phyloP scores from a whole-genome alignment of 2,797 vertebrate genomes.

The Mionectes olivaceus region DNA sequence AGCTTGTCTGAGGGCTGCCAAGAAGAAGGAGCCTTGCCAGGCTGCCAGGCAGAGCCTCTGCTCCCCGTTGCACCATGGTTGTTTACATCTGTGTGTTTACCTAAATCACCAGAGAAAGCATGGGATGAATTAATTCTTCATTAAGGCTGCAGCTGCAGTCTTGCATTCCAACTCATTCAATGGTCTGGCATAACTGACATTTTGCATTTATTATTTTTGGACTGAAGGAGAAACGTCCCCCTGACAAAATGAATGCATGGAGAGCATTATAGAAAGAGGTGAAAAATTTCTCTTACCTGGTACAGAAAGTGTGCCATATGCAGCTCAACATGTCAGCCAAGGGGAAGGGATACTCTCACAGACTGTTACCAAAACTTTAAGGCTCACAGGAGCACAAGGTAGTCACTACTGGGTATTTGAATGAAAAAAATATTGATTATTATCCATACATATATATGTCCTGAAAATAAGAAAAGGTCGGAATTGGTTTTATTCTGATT shows the following conservation, averaged over 20 bases:
- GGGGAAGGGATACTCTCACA: not conserved
- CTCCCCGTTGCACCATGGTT: not conserved
- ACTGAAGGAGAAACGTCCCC: not conserved
- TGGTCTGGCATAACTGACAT: not conserved
- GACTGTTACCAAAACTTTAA: not conserved
- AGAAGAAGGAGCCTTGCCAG: not conserved
- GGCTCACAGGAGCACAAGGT: not conserved
- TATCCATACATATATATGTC: not conserved
- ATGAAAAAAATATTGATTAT: not conserved
- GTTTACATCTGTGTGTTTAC: not conserved
- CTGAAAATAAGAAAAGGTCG: not conserved
- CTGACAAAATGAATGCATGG: not conserved
- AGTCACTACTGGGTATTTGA: not conserved
- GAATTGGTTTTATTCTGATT: not conserved
- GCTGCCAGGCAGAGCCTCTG: not conserved
- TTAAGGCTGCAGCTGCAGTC: not conserved
- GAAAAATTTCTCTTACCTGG: not conserved
- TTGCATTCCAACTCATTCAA: not conserved
- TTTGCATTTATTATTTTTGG: not conserved
- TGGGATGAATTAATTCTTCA: not conserved
- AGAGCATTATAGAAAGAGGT: not conserved
- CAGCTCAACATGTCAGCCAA: not conserved
- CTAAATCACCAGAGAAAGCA: not conserved
- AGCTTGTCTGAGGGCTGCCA: not conserved
- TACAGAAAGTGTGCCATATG: rapidly evolving